Base-by-base conservation (phyloP, 2,797 vertebrate species). In the Myiotriccus ornatus region DNA sequence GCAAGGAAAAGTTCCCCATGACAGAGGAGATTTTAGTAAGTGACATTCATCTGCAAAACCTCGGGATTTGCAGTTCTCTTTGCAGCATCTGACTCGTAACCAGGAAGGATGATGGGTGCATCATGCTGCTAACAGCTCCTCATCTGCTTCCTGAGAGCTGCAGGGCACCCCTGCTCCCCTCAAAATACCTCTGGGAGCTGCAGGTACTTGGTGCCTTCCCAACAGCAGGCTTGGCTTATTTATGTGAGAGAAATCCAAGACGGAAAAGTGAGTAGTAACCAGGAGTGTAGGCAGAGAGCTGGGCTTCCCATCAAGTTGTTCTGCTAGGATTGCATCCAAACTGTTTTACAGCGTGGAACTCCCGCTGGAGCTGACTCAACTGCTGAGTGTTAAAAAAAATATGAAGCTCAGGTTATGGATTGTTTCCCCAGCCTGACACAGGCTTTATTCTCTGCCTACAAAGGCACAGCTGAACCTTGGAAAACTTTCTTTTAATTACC, bases 311-410 rank as follows among this genome's bases (percentile, higher is more conserved):
- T 94, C 86, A 93, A 84, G 55, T 76, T 70, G 57, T 53, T 73
- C 75, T 89, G 90, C 85, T 84, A 92, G 80, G 83, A 77, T 12
- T 94, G 90, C 85, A 85, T 96, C 87, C 91, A 82, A 87, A 77
- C 50, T 53, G 32, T 89, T 94, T 76, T 86, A 86, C 84, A 89
- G 75, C 4, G 1, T 23, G 59, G 71, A 94, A 87, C 55, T 90
- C 94, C 90, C 89, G 1, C 2, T 24, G 47, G 93, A 95, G 92
- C 95, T 95, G 94, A 93, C 87, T 94, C 91, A 95, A 25, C 68
- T 76, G 71, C 63, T 3, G 25, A 82, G 87, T 49, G 77, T 68
- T 76, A 49, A 92, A 92, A 88, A 92, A 82, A 93, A 63, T 2
- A 41, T 7, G 37, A 86, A 89, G 89, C 62, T 96, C 68, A 46